Conservation (phyloP, 1,140 invertebrate species). For the Aphelinus certus region DNA sequence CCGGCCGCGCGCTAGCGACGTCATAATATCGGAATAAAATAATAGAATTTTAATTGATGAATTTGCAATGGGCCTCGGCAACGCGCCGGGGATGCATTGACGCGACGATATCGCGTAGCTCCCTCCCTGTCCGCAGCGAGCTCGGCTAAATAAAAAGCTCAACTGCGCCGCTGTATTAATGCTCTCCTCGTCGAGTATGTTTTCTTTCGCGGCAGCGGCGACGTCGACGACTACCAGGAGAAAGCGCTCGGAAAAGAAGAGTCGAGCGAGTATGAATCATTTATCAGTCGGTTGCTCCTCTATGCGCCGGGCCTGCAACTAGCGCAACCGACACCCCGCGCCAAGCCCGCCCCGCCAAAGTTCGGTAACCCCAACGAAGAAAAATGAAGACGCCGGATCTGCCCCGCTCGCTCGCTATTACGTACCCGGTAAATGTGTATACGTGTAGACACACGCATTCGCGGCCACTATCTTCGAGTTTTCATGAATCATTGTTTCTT, state of each 20-base stretch:
- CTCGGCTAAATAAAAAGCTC: conserved; percentile 43
- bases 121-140: not conserved
- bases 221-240: not conserved
- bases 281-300: conserved; percentile 30
- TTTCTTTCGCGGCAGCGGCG: conserved; percentile 17
- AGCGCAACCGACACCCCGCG: conserved; percentile 11
- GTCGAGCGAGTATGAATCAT: conserved; percentile 28
- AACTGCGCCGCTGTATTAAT: conserved; percentile 39
- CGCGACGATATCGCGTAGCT: not conserved
- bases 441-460: no score
- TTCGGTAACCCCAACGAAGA: conserved; percentile 37
- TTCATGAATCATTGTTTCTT: no score
- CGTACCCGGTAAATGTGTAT: no score
- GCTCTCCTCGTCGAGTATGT: conserved; percentile 19
- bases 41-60: conserved; percentile 39
- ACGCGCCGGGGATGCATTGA: not conserved
- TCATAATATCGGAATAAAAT: conserved; percentile 21
- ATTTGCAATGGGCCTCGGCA: not conserved
- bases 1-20: not conserved
- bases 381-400: conserved; percentile 42
- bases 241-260: conserved; percentile 14
- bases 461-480: no score
- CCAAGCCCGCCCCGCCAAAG: conserved; percentile 19
- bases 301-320: conserved; percentile 5
- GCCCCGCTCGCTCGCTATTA: no score